These are phyloP conservation scores for Sebastes paucispinis DNA, from an alignment of 2,797 vertebrate species.

Conservation along the genomic window DNA sequence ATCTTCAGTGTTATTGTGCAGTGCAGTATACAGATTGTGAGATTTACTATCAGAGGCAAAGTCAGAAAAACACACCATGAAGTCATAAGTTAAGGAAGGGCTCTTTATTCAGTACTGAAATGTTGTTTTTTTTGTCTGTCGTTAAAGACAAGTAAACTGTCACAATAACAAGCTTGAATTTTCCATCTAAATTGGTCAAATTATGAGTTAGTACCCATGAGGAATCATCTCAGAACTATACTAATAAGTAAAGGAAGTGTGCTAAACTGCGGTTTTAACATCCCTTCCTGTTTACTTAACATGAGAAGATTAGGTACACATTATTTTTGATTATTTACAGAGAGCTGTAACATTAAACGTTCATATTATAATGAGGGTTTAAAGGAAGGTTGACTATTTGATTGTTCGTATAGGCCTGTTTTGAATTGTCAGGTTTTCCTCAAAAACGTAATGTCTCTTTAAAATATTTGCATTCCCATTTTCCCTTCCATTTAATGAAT, in stretches of 20 bases:
- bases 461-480: background rate
- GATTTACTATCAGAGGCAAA: background rate
- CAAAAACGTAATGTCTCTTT: background rate
- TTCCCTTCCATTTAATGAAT: slow-evolving; percentile 3
- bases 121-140: background rate
- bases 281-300: background rate
- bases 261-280: background rate
- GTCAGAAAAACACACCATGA: background rate
- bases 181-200: background rate
- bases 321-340: background rate
- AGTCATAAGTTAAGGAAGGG: background rate
- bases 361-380: background rate
- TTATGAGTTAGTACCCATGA: background rate
- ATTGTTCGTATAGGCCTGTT: background rate
- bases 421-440: background rate
- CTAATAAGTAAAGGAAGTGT: background rate
- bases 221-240: background rate
- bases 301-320: background rate
- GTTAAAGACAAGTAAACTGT: no score
- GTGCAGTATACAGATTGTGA: background rate
- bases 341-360: background rate
- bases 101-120: background rate
- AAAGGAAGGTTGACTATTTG: background rate
- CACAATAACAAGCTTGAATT: background rate
- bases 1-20: background rate